Base-by-base conservation (phyloP, 2,888 invertebrate species). In the Mythimna impura region DNA sequence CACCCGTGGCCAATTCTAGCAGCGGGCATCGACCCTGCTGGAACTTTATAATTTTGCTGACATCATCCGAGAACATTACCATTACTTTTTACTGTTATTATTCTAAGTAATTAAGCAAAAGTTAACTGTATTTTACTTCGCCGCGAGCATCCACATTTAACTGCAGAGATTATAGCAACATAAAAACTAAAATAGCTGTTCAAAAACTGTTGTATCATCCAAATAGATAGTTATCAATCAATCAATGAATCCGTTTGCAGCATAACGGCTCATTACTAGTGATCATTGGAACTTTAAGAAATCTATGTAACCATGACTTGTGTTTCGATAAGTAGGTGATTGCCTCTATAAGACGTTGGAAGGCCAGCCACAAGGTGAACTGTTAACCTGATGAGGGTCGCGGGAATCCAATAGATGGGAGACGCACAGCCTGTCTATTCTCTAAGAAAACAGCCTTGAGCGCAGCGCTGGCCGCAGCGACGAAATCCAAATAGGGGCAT, bases 201-300 rank as follows among this genome's bases (percentile, higher is more conserved):
- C 36, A 17, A 52, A 67, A 61, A 40, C 17, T 17, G 61, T 65
- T n/a, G 1, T 12, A 34, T 72, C 72, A 76, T 76, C 30, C 22
- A 54, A 43, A 66, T 55, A 50, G 7, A 36, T 30, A 30, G 17
- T 72, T 60, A 55, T 62, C 64, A 71, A 76, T 71, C 65, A 57
- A 72, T 58, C 52, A 71, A 62, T 50, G 6, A 52, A 34, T 76
- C 22, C n/a, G 12, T 43, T 64, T 66, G 47, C 30, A 66, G 66
- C 20, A 60, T 63, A 62, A 78, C 57, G 63, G 79, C 10, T 72
- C 66, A 72, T 77, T 58, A 75, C 63, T 75, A 47, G 10, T 47
- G n/a, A 67, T 43, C 34, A 58, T 22, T 68, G 57, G 22, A 60
- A 64, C 17, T 63, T 75, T 25, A 30, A 20, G 30, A 8, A 34